phyloP scores from a whole-genome alignment of 2,888 invertebrate genomes.

The Phortica magna region DNA sequence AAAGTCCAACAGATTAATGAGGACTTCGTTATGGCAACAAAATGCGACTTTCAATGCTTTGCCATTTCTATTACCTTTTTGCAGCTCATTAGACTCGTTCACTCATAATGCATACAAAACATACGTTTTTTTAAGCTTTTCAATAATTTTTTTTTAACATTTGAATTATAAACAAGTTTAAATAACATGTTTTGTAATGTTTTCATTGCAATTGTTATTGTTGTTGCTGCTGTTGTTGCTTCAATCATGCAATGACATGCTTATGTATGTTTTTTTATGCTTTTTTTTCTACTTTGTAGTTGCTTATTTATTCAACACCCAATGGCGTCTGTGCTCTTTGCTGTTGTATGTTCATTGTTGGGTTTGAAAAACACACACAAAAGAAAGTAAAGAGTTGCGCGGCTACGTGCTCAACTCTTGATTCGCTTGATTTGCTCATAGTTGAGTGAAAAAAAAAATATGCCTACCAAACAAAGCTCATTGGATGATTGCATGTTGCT shows the following conservation, averaged over 20 bases:
- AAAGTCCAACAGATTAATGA: too few relatives aligned
- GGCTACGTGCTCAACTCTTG: too few relatives aligned
- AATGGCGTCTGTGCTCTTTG: too few relatives aligned
- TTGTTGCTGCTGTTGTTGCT: conserved; percentile 12
- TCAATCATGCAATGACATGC: background rate
- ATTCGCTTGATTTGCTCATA: too few relatives aligned
- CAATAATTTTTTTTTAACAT: background rate
- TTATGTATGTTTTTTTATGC: conserved; percentile 5
- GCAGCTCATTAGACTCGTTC: conserved; percentile 55
- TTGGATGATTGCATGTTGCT: too few relatives aligned
- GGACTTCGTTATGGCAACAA: background rate
- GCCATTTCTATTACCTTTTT: conserved; percentile 32
- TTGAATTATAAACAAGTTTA: background rate
- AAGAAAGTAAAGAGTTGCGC: too few relatives aligned
- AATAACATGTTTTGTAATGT: conserved; percentile 22
- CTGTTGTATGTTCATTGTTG: too few relatives aligned
- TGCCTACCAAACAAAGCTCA: too few relatives aligned
- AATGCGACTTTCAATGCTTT: background rate
- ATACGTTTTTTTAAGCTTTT: conserved; percentile 10
- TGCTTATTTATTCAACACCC: too few relatives aligned
- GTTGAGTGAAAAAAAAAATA: too few relatives aligned
- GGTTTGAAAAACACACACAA: too few relatives aligned
- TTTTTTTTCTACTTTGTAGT: background rate
- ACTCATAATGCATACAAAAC: background rate
- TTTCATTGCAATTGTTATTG: conserved; percentile 9